Evolutionary conservation across 2,888 invertebrate genomes (phyloP).

Genomic region (Volucella zonaria): DNA sequence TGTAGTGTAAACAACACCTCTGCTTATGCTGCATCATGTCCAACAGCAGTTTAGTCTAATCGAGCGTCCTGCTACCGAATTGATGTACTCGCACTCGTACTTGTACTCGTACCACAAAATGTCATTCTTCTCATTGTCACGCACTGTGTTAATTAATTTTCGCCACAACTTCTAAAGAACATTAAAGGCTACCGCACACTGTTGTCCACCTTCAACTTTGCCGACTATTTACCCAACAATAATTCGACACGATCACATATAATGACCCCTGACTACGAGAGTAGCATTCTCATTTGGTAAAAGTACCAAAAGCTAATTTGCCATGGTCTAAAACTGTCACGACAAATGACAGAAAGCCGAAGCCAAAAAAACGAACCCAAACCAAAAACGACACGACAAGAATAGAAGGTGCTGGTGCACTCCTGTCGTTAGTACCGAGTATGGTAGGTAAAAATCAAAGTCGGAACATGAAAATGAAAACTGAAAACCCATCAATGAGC

Average conservation of each 20-base stretch:
- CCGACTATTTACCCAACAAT: constrained; percentile 69
- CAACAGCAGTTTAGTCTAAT: not conserved
- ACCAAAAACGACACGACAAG: not conserved
- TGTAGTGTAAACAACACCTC: constrained; percentile 47
- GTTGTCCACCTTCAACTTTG: constrained; percentile 41
- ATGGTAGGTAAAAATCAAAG: constrained; percentile 47
- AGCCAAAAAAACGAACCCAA: constrained; percentile 24
- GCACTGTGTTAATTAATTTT: constrained; percentile 43
- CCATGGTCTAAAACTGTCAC: constrained; percentile 68
- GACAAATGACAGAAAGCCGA: constrained; percentile 54
- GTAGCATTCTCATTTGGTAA: not conserved
- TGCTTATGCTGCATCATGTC: constrained; percentile 42
- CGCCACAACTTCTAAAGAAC: constrained; percentile 34
- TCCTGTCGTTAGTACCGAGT: not conserved
- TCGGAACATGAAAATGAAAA: constrained; percentile 40
- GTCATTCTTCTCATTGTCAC: constrained; percentile 32
- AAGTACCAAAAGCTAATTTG: constrained; percentile 69
- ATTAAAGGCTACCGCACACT: constrained; percentile 53
- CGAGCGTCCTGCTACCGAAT: constrained; percentile 45
- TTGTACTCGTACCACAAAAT: constrained; percentile 8
- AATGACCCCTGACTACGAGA: constrained; percentile 19
- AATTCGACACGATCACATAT: constrained; percentile 67
- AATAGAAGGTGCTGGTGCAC: constrained; percentile 19
- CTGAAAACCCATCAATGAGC: constrained; percentile 46
- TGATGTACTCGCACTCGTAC: not conserved